Evolutionary conservation across 1,140 invertebrate genomes (phyloP).

Genomic region (Drosophila setifemur): DNA sequence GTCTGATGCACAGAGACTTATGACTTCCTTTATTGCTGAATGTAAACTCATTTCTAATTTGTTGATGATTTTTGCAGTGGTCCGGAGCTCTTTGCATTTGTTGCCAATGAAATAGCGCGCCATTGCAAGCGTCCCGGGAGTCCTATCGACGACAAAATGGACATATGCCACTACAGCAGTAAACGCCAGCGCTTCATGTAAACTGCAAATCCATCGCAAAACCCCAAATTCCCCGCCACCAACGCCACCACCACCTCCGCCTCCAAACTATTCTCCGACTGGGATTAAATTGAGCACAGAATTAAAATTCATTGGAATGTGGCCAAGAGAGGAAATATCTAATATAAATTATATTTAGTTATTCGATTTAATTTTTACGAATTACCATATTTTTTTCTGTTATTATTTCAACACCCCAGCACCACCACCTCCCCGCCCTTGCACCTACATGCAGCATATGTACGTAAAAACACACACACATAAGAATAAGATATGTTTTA

Average conservation of each 20-base stretch:
- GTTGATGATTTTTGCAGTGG: conserved; percentile 66
- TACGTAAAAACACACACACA: conserved; percentile 23
- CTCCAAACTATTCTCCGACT: background rate
- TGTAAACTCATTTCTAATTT: background rate
- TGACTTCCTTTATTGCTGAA: background rate
- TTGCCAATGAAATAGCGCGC: conserved; percentile 89
- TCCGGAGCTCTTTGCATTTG: conserved; percentile 89
- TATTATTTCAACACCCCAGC: background rate
- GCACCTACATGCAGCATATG: conserved; percentile 27
- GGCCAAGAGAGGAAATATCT: background rate
- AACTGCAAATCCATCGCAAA: conserved; percentile 24
- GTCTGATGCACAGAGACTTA: too few species aligned
- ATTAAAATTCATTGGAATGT: too few species aligned
- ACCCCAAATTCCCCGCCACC: background rate
- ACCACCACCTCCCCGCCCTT: background rate
- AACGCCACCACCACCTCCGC: conserved; percentile 1
- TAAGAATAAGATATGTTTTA: conserved; percentile 27
- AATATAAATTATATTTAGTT: conserved; percentile 1
- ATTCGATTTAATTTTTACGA: background rate
- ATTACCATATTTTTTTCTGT: background rate
- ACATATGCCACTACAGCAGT: conserved; percentile 83
- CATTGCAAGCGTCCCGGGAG: conserved; percentile 89
- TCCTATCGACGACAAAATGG: conserved; percentile 84
- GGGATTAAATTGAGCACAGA: too few species aligned
- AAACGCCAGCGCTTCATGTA: conserved; percentile 84